These are phyloP conservation scores for Timema cristinae DNA, from an alignment of 2,888 invertebrate species.

Conservation along the genomic window DNA sequence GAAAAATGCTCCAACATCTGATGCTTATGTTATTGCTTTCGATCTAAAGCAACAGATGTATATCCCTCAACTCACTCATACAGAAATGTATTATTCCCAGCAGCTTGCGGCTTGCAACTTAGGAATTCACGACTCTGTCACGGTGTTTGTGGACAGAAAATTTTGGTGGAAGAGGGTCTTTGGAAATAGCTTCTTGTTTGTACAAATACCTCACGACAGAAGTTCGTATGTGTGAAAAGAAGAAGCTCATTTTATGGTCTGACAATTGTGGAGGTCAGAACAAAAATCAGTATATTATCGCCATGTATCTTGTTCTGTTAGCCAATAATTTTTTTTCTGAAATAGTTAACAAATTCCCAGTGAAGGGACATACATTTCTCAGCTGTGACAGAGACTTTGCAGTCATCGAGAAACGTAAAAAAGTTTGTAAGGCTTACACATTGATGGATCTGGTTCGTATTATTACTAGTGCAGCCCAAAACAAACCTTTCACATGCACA, in stretches of 20 bases:
- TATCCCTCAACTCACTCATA: no score
- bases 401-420: background rate
- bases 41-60: no score
- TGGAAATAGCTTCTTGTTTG: slow-evolving; percentile 1
- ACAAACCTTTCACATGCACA: background rate
- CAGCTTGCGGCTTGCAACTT: no score
- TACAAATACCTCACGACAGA: slow-evolving; percentile 1
- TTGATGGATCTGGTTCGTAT: background rate
- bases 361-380: background rate
- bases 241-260: slow-evolving; percentile 12
- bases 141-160: slow-evolving; percentile 1
- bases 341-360: background rate
- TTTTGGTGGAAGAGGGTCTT: background rate
- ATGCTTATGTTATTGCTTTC: no score
- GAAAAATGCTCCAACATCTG: no score
- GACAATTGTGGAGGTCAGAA: slow-evolving; percentile 2
- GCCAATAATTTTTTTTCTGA: background rate
- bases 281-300: background rate
- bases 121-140: no score
- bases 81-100: no score
- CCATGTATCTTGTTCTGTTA: background rate
- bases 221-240: background rate
- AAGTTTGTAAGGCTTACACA: background rate
- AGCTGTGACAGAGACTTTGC: background rate
- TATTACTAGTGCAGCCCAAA: background rate